Evolutionary conservation across 92 coral and sea anemone species (phyloP).

Genomic region (Zoanthus sociatus): DNA sequence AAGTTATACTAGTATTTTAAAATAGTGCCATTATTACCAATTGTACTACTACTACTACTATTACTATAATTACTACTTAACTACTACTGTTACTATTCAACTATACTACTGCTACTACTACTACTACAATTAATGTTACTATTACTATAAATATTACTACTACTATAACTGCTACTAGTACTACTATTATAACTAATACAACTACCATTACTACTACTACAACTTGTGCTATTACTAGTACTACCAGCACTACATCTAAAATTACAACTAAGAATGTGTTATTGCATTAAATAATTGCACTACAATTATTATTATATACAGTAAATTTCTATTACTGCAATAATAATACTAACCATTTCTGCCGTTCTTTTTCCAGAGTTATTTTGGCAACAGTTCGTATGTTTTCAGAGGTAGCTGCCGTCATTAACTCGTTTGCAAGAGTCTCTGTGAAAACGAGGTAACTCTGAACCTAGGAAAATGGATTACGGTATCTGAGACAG

Average conservation of each 20-base stretch:
- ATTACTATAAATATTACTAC: not conserved
- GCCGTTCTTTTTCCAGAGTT: constrained; percentile 52
- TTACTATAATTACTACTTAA: not conserved
- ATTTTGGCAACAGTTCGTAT: constrained; percentile 56
- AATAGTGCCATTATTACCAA: not conserved
- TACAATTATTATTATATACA: too few species aligned
- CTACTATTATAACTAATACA: not conserved
- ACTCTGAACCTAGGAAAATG: constrained; percentile 65
- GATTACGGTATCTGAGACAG: not conserved
- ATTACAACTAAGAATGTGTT: too few species aligned
- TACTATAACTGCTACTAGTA: not conserved
- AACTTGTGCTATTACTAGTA: not conserved
- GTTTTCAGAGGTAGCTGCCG: constrained; percentile 60
- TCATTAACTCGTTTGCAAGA: constrained; percentile 60
- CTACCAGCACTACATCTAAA: not conserved
- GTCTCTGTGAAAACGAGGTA: constrained; percentile 55
- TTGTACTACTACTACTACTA: not conserved
- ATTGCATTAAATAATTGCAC: too few species aligned
- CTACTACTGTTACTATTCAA: not conserved
- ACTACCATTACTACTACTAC: not conserved
- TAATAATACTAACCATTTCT: constrained; percentile 11
- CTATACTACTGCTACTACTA: not conserved
- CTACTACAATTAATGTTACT: not conserved
- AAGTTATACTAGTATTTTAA: not conserved
- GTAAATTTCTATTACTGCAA: not conserved